Conservation (phyloP, 2,113 vertebrate species). For the Echinops telfairi region DNA sequence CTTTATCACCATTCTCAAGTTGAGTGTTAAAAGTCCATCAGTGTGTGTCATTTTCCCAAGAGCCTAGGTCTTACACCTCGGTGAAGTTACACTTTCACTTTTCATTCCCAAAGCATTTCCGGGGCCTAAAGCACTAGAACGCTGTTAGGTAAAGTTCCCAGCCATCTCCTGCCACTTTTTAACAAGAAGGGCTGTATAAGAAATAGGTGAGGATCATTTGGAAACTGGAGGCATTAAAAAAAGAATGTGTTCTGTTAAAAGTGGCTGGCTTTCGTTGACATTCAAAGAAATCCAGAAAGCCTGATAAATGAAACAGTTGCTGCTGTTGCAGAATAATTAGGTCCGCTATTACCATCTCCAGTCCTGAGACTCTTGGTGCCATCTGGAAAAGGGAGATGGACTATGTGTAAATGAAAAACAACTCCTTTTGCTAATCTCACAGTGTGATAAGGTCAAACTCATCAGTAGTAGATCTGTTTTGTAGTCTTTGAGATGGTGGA, state of each 20-base stretch:
- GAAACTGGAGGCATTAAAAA: not conserved
- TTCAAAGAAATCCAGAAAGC: not conserved
- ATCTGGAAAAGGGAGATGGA: not conserved
- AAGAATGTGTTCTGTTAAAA: conserved; percentile 3
- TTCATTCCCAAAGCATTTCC: not conserved
- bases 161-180: not conserved
- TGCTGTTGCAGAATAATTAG: not conserved
- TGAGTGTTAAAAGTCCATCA: too few relatives aligned
- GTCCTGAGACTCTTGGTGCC: not conserved
- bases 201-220: conserved; percentile 29
- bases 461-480: not conserved
- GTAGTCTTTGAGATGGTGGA: not conserved
- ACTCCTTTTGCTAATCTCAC: conserved; percentile 47
- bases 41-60: not conserved
- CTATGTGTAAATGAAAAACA: not conserved
- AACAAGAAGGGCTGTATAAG: not conserved
- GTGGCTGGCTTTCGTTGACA: not conserved
- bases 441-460: not conserved
- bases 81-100: not conserved
- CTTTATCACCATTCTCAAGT: too few relatives aligned
- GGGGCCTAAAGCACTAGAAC: not conserved
- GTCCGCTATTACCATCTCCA: not conserved
- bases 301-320: conserved; percentile 9
- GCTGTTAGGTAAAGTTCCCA: not conserved
- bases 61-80: not conserved